These are phyloP conservation scores for Scopus umbretta DNA, from an alignment of 2,113 vertebrate species.

Conservation along the genomic window DNA sequence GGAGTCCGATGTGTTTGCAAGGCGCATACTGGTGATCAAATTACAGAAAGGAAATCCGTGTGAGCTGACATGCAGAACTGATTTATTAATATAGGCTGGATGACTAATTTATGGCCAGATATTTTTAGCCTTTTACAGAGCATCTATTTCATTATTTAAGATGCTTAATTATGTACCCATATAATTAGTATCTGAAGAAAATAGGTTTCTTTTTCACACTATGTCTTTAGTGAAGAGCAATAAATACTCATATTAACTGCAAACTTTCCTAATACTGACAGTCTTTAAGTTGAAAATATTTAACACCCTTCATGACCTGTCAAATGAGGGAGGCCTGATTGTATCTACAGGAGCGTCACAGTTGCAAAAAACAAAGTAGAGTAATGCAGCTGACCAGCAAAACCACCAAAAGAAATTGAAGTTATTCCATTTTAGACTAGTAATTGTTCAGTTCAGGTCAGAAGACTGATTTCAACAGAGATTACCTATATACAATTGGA, in stretches of 20 bases:
- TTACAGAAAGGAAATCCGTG: slow-evolving; percentile 8
- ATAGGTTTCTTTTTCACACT: slow-evolving; percentile 48
- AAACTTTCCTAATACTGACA: background rate
- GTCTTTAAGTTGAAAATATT: background rate
- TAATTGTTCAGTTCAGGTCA: background rate
- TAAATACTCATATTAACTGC: background rate
- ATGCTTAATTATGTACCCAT: slow-evolving; percentile 64
- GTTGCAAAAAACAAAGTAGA: background rate
- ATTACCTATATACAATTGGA: background rate
- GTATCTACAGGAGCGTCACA: background rate
- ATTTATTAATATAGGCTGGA: slow-evolving; percentile 71
- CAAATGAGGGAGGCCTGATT: background rate
- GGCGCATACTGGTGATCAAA: background rate
- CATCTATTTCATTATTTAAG: slow-evolving; percentile 70
- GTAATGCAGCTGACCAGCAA: background rate
- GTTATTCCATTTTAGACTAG: background rate
- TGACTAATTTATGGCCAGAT: slow-evolving; percentile 73
- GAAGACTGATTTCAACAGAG: background rate
- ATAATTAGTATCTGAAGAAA: slow-evolving; percentile 69
- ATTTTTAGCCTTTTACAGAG: slow-evolving; percentile 59
- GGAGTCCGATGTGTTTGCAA: background rate
- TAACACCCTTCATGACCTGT: background rate
- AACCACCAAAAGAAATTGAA: background rate
- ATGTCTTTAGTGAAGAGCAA: background rate
- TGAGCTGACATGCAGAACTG: slow-evolving; percentile 35